These are phyloP conservation scores for Copidosoma floridanum DNA, from an alignment of 1,140 invertebrate genomes.

Conservation along the genomic window DNA sequence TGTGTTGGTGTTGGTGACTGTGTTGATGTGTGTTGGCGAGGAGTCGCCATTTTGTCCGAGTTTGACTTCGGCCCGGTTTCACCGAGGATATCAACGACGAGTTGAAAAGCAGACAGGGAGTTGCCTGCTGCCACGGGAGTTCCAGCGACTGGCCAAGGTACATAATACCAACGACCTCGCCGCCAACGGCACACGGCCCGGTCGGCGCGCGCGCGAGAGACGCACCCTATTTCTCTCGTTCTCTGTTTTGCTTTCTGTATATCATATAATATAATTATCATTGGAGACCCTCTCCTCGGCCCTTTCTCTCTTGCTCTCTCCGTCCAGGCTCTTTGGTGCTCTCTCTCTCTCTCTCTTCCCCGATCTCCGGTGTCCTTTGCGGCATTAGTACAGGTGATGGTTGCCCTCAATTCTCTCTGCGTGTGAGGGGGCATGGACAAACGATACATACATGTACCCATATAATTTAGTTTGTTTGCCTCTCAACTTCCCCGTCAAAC, in stretches of 20 bases:
- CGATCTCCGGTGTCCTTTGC: background rate
- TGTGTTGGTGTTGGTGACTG: too few relatives aligned
- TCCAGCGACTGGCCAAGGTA: constrained; percentile 37
- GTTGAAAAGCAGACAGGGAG: constrained; percentile 44
- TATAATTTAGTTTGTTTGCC: too few relatives aligned
- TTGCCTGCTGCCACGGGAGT: constrained; percentile 36
- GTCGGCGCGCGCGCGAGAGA: background rate
- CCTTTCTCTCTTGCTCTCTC: background rate
- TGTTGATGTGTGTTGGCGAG: too few relatives aligned
- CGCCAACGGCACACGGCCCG: background rate
- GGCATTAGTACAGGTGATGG: too few relatives aligned
- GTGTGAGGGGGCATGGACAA: too few relatives aligned
- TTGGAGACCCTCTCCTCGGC: constrained; percentile 6
- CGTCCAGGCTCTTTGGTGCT: too few relatives aligned
- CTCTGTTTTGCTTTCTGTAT: background rate
- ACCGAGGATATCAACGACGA: constrained; percentile 44
- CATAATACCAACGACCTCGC: background rate
- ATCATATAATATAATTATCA: too few relatives aligned
- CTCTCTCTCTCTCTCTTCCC: background rate
- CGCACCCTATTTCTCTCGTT: too few relatives aligned
- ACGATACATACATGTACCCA: too few relatives aligned
- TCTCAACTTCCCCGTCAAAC: too few relatives aligned
- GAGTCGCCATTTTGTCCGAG: constrained; percentile 57
- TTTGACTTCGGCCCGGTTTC: constrained; percentile 50
- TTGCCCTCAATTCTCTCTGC: too few relatives aligned